Evolutionary conservation across 1,140 invertebrate genomes (phyloP).

Genomic region (Metopolophium dirhodum): DNA sequence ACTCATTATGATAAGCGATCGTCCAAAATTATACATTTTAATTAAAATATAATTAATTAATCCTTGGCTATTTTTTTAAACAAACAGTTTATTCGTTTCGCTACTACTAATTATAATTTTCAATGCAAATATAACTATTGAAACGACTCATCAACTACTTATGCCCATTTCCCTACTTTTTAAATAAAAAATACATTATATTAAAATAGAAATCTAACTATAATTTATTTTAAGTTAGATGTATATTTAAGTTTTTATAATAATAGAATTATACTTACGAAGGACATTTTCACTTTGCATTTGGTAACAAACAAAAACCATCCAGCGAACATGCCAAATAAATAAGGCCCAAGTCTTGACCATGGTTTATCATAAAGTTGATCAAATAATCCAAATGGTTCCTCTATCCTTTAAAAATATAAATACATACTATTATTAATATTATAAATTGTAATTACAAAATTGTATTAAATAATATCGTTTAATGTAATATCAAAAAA

Average conservation of each 20-base stretch:
- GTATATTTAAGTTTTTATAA: not conserved
- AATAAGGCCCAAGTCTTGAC: constrained; percentile 80
- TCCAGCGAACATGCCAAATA: constrained; percentile 78
- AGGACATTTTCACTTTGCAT: constrained; percentile 70
- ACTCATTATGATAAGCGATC: not conserved
- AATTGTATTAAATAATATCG: not conserved
- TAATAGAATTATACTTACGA: constrained; percentile 62
- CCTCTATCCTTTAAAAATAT: constrained; percentile 67
- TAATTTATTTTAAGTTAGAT: not conserved
- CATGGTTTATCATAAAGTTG: constrained; percentile 85
- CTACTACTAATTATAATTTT: not conserved
- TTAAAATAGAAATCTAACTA: not conserved
- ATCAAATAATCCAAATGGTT: constrained; percentile 83
- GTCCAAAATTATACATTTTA: not conserved
- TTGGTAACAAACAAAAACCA: constrained; percentile 77
- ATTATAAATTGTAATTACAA: not conserved
- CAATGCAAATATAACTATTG: not conserved
- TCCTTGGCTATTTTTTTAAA: not conserved
- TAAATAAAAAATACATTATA: not conserved
- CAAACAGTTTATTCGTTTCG: not conserved
- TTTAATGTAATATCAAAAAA: not conserved
- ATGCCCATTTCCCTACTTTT: not conserved
- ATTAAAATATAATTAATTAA: not conserved
- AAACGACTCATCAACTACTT: not conserved
- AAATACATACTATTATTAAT: not conserved